phyloP scores from a whole-genome alignment of 2,888 invertebrate species.

The Hermodice carunculata region DNA sequence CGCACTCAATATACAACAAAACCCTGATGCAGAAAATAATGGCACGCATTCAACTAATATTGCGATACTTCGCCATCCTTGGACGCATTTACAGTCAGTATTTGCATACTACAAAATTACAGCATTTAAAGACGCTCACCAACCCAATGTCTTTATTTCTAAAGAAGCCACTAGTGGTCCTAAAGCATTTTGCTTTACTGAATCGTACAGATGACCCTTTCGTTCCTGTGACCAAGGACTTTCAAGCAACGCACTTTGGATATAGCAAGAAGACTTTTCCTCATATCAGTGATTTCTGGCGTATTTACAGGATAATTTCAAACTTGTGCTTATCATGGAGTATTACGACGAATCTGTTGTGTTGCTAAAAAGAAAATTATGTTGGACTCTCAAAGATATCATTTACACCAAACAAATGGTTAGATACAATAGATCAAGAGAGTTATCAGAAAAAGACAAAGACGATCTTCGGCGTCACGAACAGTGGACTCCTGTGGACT shows the following conservation, averaged over 20 bases:
- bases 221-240: no score
- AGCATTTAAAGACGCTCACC: neutral
- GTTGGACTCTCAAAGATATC: neutral
- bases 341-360: neutral
- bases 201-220: no score
- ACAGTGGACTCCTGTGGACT: neutral
- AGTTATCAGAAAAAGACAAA: neutral
- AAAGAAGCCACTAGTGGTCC: neutral
- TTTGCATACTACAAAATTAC: neutral
- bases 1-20: neutral
- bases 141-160: neutral
- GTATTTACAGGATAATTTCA: neutral
- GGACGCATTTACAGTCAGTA: neutral
- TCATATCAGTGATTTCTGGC: neutral
- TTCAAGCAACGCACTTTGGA: no score
- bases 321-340: neutral
- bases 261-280: no score
- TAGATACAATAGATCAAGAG: neutral
- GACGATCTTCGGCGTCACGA: neutral
- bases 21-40: neutral
- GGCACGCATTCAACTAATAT: neutral
- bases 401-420: neutral
- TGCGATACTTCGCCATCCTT: neutral
- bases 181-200: no score
- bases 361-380: neutral